phyloP scores from a whole-genome alignment of 2,888 invertebrate genomes.

The Drosophila macrospina region DNA sequence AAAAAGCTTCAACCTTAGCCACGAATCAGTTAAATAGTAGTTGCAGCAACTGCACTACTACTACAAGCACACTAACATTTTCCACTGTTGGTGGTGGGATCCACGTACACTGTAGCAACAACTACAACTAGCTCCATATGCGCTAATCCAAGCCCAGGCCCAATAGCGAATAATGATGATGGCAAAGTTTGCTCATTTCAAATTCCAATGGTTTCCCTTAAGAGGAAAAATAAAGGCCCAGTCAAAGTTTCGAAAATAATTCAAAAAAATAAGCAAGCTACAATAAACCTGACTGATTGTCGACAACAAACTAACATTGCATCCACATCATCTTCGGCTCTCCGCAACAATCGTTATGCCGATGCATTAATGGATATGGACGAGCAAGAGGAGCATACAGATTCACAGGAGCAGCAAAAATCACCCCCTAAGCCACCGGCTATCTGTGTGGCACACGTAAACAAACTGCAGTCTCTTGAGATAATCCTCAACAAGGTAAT shows the following conservation, averaged over 20 bases:
- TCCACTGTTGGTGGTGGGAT: too few species aligned
- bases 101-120: too few species aligned
- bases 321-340: conserved; percentile 1
- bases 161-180: not conserved
- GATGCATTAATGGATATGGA: conserved; percentile 21
- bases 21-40: not conserved
- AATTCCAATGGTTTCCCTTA: not conserved
- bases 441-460: conserved; percentile 7
- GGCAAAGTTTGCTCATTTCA: conserved; percentile 4
- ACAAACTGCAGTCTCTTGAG: not conserved
- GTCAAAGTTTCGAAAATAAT: not conserved
- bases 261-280: not conserved
- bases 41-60: too few species aligned
- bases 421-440: conserved; percentile 4
- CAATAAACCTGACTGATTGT: not conserved
- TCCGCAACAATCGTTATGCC: conserved; percentile 8
- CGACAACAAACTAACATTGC: not conserved
- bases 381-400: too few species aligned
- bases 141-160: too few species aligned
- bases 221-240: conserved; percentile 1
- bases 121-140: too few species aligned
- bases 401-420: not conserved
- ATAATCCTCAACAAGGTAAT: not conserved
- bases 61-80: too few species aligned
- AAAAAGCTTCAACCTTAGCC: not conserved